These are phyloP conservation scores for Crotalus viridis DNA, from an alignment of 2,113 vertebrate species.

Conservation along the genomic window DNA sequence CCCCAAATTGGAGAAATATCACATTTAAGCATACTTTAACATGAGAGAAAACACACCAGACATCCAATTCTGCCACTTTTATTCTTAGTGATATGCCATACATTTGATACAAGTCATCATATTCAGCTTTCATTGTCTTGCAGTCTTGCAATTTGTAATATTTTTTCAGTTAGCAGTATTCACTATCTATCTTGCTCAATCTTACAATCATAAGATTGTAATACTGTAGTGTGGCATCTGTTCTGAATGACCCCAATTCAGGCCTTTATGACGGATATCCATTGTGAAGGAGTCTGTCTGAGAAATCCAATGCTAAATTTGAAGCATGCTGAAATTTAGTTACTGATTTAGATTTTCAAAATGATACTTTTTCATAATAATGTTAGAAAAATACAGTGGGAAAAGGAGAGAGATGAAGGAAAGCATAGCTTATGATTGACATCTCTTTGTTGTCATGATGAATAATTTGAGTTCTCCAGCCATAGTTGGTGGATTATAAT, in stretches of 20 bases:
- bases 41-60: not conserved
- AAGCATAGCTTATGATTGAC: not conserved
- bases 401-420: not conserved
- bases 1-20: not conserved
- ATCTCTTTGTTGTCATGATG: not conserved
- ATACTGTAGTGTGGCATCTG: not conserved
- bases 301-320: not conserved
- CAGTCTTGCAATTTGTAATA: not conserved
- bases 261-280: not conserved
- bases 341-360: not conserved
- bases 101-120: not conserved
- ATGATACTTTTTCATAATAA: not conserved
- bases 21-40: not conserved
- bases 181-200: not conserved
- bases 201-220: not conserved
- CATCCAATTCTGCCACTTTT: not conserved
- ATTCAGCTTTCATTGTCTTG: not conserved
- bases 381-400: not conserved
- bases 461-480: not conserved
- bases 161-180: not conserved
- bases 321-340: not conserved
- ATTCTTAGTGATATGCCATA: not conserved
- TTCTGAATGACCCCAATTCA: not conserved
- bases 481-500: not conserved
- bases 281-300: not conserved